phyloP scores from a whole-genome alignment of 2,113 vertebrate genomes.

The Grus americana region DNA sequence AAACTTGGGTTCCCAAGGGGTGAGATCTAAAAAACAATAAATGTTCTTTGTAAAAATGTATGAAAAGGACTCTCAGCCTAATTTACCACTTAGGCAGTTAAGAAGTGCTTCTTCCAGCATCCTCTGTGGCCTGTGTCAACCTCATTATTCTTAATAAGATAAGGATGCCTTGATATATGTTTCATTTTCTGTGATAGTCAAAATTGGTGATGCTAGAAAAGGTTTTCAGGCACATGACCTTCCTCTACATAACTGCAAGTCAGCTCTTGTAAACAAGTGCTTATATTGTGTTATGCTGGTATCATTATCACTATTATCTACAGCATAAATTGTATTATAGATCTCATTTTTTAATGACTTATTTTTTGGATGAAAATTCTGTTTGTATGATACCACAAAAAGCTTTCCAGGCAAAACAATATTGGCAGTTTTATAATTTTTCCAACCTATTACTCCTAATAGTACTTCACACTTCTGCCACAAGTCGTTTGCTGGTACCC shows the following conservation, averaged over 20 bases:
- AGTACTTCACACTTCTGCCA: background rate
- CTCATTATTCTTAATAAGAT: conserved; percentile 27
- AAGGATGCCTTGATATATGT: background rate
- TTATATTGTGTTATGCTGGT: background rate
- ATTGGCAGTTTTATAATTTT: background rate
- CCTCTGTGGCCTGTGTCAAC: background rate
- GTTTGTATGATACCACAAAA: background rate
- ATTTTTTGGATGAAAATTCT: background rate
- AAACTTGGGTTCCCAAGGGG: background rate
- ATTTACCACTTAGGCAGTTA: background rate
- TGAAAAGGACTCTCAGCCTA: background rate
- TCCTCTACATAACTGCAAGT: background rate
- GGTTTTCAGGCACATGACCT: background rate
- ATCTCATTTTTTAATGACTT: background rate
- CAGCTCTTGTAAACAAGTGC: background rate
- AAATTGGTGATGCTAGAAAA: conserved; percentile 8
- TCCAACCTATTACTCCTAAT: background rate
- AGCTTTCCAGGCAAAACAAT: background rate
- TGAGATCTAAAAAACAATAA: background rate
- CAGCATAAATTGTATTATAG: background rate
- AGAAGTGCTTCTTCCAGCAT: background rate
- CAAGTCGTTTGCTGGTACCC: background rate
- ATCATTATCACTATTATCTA: background rate
- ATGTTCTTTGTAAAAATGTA: background rate
- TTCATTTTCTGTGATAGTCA: conserved; percentile 36